Base-by-base conservation (phyloP, 1,140 invertebrate genomes). In the Brachionus paranguensis region DNA sequence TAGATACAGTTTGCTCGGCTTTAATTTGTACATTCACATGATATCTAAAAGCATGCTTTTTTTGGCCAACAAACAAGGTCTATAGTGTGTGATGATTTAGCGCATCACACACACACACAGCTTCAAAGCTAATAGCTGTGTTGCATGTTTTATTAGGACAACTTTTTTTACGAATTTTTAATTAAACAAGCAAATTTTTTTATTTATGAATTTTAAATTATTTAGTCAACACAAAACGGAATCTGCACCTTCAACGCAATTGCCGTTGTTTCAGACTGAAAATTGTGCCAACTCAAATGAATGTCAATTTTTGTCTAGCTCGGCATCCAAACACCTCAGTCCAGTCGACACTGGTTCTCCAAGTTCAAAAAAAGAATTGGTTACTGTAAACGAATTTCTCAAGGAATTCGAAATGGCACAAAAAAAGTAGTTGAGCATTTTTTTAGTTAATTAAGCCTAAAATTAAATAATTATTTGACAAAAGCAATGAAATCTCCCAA, bases 371-470 rank as follows among this genome's bases (percentile, higher is more conserved):
- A 76, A 76, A 76, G 53, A 81, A 11, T 29, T 81, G 5, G 24
- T 81, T n/a, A 81, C 78, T 29, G 78, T 68, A 7, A 60, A 81
- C 37, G 78, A 81, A 64, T 81, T 81, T 81, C 41, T 81, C 20
- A 60, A 68, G 33, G 78, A 81, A 41, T 29, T 81, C 12, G 78
- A 81, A 27, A 79, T 79, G 76, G 50, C 11, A 33, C 45, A 53
- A 64, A 79, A 79, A 60, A 55, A 60, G 20, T 53, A 79, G 17
- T 7, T 50, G 17, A 72, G 14, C 14, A 11, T 17, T 20, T 37
- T n/a, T 72, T 72, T 72, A 37, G 20, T 60, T 55, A 10, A 20
- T 20, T 60, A 60, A 10, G 53, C 53, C 53, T 53, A 17, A 53
- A 53, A 53, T 37, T 70, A 37, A 37, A 14, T 24, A 68, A 68